Evolutionary conservation across 2,113 vertebrate species (phyloP).

Genomic region (Gambusia holbrooki): DNA sequence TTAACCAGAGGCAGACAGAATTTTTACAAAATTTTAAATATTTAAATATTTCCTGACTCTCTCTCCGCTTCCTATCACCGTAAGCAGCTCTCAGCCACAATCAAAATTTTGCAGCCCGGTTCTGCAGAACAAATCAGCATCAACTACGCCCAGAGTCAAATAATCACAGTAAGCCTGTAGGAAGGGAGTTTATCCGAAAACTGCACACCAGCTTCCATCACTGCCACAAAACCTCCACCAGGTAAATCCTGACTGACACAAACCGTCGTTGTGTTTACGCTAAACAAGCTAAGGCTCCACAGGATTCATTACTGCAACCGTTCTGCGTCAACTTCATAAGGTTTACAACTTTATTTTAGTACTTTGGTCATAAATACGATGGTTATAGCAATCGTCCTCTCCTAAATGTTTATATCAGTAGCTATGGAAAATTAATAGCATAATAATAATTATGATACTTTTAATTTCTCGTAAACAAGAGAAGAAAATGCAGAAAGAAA

Average conservation of each 20-base stretch:
- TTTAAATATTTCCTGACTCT: neutral
- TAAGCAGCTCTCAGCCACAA: constrained; percentile 18
- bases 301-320: neutral
- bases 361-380: neutral
- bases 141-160: neutral
- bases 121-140: neutral
- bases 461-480: neutral
- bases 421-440: neutral
- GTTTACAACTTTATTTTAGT: neutral
- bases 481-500: neutral
- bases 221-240: neutral
- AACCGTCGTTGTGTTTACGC: neutral
- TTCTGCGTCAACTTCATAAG: neutral
- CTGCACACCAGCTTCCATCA: neutral
- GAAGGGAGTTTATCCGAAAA: neutral
- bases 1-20: neutral
- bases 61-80: neutral
- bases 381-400: no score
- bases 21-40: neutral
- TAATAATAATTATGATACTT: neutral
- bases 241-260: constrained; percentile 7
- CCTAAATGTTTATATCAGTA: neutral
- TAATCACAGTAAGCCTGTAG: neutral
- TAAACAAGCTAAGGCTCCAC: neutral
- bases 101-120: neutral